Evolutionary conservation across 2,797 vertebrate species (phyloP), one percentile per base, ranked within the genome.

Genomic region (Cirrhinus molitorella): DNA sequence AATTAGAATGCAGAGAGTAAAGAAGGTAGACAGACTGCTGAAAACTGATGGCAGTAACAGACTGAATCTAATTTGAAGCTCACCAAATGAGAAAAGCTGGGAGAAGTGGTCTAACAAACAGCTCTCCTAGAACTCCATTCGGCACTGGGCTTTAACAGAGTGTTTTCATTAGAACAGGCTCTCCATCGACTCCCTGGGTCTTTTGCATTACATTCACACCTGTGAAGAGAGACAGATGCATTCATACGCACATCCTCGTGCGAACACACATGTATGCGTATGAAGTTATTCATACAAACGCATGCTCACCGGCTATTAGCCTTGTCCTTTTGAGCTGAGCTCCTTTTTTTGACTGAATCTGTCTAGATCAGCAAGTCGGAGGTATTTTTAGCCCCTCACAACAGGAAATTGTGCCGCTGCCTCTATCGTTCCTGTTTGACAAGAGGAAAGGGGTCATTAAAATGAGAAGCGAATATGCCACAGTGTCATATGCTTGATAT

Each of bases 1-100:
- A 72, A 85, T 89, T 85, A 88, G 83, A 78, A 89, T 89, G 88
- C 85, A 85, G 43, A 75, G 59, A 77, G 85, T 81, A 84, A 72
- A 81, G 68, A 66, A 83, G 57, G 84, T 77, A 47, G 68, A 81
- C 13, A 45, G 63, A 67, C 74, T 25, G 65, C 73, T 74, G 84
- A 80, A 81, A 76, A 84, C 51, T 75, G 78, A 87, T 72, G 65
- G 78, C 25, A n/a, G 49, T 83, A 81, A 85, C 83, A 83, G 71
- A 31, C 83, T 83, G 83, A 82, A 73, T 88, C 85, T 89, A 86
- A 87, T 89, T 87, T 87, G 68, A 83, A 63, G 80, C 72, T 86
- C 72, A 25, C 61, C 83, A 82, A 86, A 87, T 85, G 80, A 85
- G 81, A 85, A 73, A 79, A 55, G 45, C 49, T 59, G 49, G 21